Percentiles rank a stretch among this genome's conserved stretches.
Conservation (phyloP, 2,113 vertebrate species). For the Seriola rivoliana region DNA sequence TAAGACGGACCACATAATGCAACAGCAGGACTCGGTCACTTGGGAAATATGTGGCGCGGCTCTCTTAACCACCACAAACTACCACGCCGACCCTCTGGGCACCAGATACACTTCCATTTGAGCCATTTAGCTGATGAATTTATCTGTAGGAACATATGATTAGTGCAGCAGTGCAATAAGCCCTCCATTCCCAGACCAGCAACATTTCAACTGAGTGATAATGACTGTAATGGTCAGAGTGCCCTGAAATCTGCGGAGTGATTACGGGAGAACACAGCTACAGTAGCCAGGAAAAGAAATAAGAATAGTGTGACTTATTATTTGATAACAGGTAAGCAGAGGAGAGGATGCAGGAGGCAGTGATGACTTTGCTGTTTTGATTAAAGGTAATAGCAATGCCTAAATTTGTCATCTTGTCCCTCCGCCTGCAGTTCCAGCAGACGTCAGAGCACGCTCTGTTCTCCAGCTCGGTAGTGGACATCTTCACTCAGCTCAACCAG, state of each 20-base stretch:
- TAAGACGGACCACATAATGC: background rate
- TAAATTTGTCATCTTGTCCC: background rate
- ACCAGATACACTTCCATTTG: constrained; percentile 8
- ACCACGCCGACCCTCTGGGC: constrained; percentile 2
- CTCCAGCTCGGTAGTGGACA: constrained; percentile 98
- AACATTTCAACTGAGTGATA: constrained; percentile 17
- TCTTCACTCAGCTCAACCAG: constrained; percentile 99
- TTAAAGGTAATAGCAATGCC: background rate
- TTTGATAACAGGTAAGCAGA: background rate
- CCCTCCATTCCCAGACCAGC: background rate
- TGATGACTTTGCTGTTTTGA: background rate
- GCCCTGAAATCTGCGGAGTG: background rate
- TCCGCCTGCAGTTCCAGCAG: constrained; percentile 91
- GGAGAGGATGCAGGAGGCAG: too few relatives aligned
- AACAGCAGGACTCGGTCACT: background rate
- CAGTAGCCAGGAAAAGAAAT: background rate
- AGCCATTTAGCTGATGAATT: constrained; percentile 25
- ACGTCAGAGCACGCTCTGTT: constrained; percentile 97
- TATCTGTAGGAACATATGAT: constrained; percentile 4
- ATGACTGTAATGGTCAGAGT: constrained; percentile 16
- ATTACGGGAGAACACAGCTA: background rate
- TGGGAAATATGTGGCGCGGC: constrained; percentile 16
- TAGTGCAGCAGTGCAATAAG: background rate
- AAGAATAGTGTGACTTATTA: constrained; percentile 7
- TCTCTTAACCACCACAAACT: constrained; percentile 13